Conservation (phyloP, 2,888 invertebrate species). For the Pseudococcus longispinus region DNA sequence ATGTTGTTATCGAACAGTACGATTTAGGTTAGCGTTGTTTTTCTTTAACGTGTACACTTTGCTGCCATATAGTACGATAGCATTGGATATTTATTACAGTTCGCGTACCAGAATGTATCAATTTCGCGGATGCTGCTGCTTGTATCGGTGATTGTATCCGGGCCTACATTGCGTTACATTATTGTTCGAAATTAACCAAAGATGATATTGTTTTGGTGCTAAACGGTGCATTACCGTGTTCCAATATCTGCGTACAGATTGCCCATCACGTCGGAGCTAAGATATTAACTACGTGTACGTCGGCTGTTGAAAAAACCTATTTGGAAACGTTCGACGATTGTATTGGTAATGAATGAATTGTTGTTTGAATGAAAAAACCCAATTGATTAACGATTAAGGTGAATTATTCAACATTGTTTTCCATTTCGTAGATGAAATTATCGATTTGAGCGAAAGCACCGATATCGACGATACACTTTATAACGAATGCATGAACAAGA, state of each 20-base stretch:
- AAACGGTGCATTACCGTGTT: slow-evolving; percentile 64
- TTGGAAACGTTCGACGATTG: slow-evolving; percentile 61
- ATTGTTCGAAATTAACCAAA: slow-evolving; percentile 63
- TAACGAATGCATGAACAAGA: slow-evolving; percentile 63
- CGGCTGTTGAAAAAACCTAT: slow-evolving; percentile 63
- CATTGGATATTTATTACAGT: slow-evolving; percentile 24
- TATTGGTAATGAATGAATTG: slow-evolving; percentile 52
- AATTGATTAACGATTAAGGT: neutral
- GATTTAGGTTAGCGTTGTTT: slow-evolving; percentile 62
- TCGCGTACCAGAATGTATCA: slow-evolving; percentile 39
- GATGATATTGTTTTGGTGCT: slow-evolving; percentile 64
- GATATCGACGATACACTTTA: slow-evolving; percentile 60
- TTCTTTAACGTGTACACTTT: neutral
- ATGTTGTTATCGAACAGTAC: slow-evolving; percentile 63
- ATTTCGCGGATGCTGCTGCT: slow-evolving; percentile 63
- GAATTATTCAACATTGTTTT: neutral
- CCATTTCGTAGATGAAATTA: slow-evolving; percentile 9
- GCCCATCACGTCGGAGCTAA: slow-evolving; percentile 65
- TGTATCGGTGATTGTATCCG: slow-evolving; percentile 64
- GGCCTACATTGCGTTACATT: slow-evolving; percentile 65
- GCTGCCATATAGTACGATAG: neutral
- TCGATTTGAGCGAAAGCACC: slow-evolving; percentile 12
- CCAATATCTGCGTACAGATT: slow-evolving; percentile 63
- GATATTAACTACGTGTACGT: slow-evolving; percentile 63
- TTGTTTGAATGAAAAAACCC: neutral